Conservation (phyloP, 2,888 invertebrate genomes). For the Cephus runcator region DNA sequence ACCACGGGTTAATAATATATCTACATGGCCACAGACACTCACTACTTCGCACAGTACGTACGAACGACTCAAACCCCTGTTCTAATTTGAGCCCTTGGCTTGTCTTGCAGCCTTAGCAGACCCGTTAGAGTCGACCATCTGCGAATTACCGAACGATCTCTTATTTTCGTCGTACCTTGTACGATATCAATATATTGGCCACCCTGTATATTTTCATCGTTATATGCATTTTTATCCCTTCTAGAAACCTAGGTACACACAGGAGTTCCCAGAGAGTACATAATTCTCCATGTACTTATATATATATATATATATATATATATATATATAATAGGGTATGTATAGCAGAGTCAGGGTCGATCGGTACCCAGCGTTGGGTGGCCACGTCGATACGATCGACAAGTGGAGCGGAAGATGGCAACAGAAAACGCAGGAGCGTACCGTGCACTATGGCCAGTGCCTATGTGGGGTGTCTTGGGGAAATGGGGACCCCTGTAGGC, state of each 20-base stretch:
- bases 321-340: background rate
- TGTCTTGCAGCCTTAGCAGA: background rate
- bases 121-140: background rate
- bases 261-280: background rate
- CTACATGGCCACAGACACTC: background rate
- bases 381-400: conserved; percentile 54
- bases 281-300: background rate
- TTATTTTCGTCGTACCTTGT: background rate
- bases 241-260: background rate
- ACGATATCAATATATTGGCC: background rate
- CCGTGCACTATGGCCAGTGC: conserved; percentile 9
- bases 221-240: background rate
- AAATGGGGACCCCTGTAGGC: conserved; percentile 24
- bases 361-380: conserved; percentile 57
- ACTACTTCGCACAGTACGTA: background rate
- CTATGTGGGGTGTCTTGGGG: conserved; percentile 28
- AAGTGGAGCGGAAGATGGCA: conserved; percentile 43
- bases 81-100: background rate
- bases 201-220: background rate
- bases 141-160: background rate
- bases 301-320: background rate
- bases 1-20: background rate
- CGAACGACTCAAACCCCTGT: background rate
- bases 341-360: conserved; percentile 5
- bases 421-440: conserved; percentile 12